Evolutionary conservation across 2,113 vertebrate species (phyloP).

Genomic region (Thalassoma bifasciatum): DNA sequence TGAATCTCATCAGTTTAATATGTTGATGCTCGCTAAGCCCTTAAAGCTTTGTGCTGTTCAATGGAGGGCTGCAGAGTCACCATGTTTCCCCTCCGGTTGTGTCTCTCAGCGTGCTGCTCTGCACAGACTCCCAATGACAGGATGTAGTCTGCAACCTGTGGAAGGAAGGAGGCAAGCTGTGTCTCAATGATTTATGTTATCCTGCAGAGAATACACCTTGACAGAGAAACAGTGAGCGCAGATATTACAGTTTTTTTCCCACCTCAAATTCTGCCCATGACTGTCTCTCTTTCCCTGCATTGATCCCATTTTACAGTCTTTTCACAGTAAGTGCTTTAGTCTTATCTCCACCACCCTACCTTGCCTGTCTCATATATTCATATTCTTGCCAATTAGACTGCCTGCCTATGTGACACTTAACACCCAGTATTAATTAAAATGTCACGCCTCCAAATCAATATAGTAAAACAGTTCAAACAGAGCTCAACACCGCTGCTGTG

Average conservation of each 20-base stretch:
- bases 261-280: constrained; percentile 74
- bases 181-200: constrained; percentile 74
- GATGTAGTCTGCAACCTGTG: constrained; percentile 64
- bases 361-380: constrained; percentile 64
- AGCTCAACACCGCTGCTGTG: constrained; percentile 74
- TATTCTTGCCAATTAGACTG: constrained; percentile 67
- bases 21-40: constrained; percentile 84
- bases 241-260: constrained; percentile 70
- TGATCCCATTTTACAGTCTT: constrained; percentile 77
- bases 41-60: constrained; percentile 84
- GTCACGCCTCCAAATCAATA: constrained; percentile 83
- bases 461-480: constrained; percentile 83
- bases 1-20: constrained; percentile 85
- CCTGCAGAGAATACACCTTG: constrained; percentile 67
- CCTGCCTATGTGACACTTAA: constrained; percentile 77
- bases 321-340: constrained; percentile 76
- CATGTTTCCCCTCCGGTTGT: constrained; percentile 75
- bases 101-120: constrained; percentile 66
- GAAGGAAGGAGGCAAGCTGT: constrained; percentile 66
- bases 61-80: constrained; percentile 83
- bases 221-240: constrained; percentile 70
- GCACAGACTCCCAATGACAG: constrained; percentile 51
- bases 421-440: constrained; percentile 83
- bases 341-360: constrained; percentile 74
- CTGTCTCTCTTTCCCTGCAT: constrained; percentile 68